A percentile compares a stretch with the other conserved stretches of the same genome.
These are phyloP conservation scores for Drosophila subquinaria DNA, from an alignment of 2,888 invertebrate genomes.

Conservation along the genomic window DNA sequence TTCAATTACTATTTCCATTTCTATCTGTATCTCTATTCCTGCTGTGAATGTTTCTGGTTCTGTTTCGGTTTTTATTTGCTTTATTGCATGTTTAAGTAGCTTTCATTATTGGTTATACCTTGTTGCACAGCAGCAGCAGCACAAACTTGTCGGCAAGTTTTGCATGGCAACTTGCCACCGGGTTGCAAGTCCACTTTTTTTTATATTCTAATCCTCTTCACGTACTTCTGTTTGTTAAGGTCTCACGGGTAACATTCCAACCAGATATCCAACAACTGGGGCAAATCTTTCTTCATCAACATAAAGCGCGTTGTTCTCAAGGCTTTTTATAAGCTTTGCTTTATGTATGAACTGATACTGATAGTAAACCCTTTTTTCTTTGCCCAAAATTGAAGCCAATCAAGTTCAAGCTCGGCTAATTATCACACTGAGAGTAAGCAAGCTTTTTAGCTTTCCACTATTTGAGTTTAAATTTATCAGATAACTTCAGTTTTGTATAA, in stretches of 20 bases:
- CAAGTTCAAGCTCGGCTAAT: neutral
- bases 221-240: conserved; percentile 32
- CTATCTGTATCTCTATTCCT: neutral
- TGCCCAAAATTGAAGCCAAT: neutral
- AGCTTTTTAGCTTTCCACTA: neutral
- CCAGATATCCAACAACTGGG: conserved; percentile 66
- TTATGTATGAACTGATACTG: conserved; percentile 7
- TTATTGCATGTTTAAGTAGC: conserved; percentile 77
- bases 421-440: neutral
- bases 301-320: conserved; percentile 20
- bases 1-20: conserved; percentile 34
- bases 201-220: conserved; percentile 2
- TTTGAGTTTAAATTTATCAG: too few relatives aligned
- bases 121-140: conserved; percentile 55
- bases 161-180: conserved; percentile 54
- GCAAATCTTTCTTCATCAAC: conserved; percentile 61
- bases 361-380: too few relatives aligned
- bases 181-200: conserved; percentile 36
- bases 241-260: conserved; percentile 71
- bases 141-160: conserved; percentile 68
- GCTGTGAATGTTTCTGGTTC: neutral
- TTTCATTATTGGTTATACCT: conserved; percentile 70
- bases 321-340: conserved; percentile 24
- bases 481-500: too few relatives aligned
- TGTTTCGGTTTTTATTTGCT: conserved; percentile 44